Percentiles rank a stretch among this genome's conserved stretches.
These are phyloP conservation scores for Harpalus rufipes DNA, from an alignment of 2,888 invertebrate species.

Conservation along the genomic window DNA sequence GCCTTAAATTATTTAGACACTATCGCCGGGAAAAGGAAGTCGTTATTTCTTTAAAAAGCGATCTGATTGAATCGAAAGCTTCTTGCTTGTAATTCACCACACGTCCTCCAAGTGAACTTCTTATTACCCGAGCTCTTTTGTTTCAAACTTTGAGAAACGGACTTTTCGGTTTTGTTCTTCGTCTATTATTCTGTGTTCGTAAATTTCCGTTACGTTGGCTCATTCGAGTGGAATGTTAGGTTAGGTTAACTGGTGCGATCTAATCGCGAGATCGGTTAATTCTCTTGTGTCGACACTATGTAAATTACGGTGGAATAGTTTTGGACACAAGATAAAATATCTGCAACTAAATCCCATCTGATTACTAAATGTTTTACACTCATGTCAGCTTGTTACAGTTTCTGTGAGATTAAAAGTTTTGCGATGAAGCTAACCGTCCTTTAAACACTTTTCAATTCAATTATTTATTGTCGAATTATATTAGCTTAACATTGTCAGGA, in stretches of 20 bases:
- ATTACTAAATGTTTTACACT: slow-evolving; percentile 27
- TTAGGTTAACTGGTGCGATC: slow-evolving; percentile 54
- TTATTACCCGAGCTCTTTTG: slow-evolving; percentile 54
- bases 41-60: slow-evolving; percentile 57
- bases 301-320: slow-evolving; percentile 51
- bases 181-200: slow-evolving; percentile 47
- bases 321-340: slow-evolving; percentile 24
- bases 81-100: slow-evolving; percentile 26
- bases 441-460: background rate
- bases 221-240: slow-evolving; percentile 39
- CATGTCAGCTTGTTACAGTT: background rate
- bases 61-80: slow-evolving; percentile 39
- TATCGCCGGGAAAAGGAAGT: slow-evolving; percentile 50
- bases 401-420: background rate
- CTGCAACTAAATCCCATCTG: slow-evolving; percentile 45
- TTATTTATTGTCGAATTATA: slow-evolving; percentile 11
- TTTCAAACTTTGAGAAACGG: slow-evolving; percentile 56
- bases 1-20: slow-evolving; percentile 52
- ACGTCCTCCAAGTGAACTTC: slow-evolving; percentile 45
- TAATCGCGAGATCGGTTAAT: slow-evolving; percentile 47
- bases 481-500: background rate
- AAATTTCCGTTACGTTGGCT: slow-evolving; percentile 27
- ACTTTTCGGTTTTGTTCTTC: slow-evolving; percentile 56
- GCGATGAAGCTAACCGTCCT: background rate
- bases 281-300: slow-evolving; percentile 49